Conservation (phyloP, 2,888 invertebrate species). For the Caenorhabditis becei region DNA sequence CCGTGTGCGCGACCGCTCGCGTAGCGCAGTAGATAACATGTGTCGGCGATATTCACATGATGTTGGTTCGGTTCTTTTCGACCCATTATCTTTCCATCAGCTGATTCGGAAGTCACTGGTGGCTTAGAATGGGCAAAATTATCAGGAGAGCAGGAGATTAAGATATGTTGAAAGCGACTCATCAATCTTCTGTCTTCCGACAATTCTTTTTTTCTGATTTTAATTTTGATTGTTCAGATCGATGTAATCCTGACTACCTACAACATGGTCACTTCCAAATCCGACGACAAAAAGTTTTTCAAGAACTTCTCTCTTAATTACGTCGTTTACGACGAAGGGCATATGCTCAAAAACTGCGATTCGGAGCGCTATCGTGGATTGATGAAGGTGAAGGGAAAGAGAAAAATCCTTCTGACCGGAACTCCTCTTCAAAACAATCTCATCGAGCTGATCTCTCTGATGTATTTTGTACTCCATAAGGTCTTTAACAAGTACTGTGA, state of each 20-base stretch:
- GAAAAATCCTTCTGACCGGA: constrained; percentile 92
- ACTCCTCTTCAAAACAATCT: constrained; percentile 97
- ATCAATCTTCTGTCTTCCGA: too few species aligned
- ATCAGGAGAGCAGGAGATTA: neutral
- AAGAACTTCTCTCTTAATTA: constrained; percentile 89
- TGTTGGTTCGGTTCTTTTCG: constrained; percentile 19
- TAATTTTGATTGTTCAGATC: constrained; percentile 56
- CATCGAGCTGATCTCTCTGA: constrained; percentile 92
- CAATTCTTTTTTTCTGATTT: constrained; percentile 1
- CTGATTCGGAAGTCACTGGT: constrained; percentile 36
- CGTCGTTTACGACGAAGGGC: constrained; percentile 93
- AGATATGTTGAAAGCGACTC: constrained; percentile 87
- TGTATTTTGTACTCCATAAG: constrained; percentile 96
- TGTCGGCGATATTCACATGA: neutral
- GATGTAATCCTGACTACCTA: constrained; percentile 81
- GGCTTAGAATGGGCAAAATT: constrained; percentile 60
- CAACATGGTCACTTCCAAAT: constrained; percentile 90
- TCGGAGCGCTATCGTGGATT: constrained; percentile 86
- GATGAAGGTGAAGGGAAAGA: constrained; percentile 85
- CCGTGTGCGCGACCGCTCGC: neutral
- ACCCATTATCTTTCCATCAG: constrained; percentile 62
- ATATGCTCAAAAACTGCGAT: constrained; percentile 98
- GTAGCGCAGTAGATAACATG: neutral
- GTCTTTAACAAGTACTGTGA: constrained; percentile 75
- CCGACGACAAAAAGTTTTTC: constrained; percentile 93